Conservation (phyloP, 1,140 invertebrate species). For the Archivesica marissinica region DNA sequence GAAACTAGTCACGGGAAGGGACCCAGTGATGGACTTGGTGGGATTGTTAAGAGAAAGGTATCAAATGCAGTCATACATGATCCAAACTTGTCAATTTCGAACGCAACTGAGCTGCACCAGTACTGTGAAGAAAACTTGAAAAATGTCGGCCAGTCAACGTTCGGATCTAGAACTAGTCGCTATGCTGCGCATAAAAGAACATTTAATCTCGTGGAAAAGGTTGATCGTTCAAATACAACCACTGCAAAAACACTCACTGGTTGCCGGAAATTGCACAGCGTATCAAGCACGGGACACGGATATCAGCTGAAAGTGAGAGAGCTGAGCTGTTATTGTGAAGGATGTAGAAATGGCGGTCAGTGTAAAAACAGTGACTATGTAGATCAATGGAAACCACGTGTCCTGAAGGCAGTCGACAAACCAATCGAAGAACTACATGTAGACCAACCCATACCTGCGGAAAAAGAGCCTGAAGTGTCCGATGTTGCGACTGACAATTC, state of each 20-base stretch:
- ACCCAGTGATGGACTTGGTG: constrained; percentile 3
- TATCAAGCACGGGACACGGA: not conserved
- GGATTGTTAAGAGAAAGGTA: constrained; percentile 8
- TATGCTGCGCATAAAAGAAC: not conserved
- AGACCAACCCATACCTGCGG: not conserved
- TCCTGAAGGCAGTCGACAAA: not conserved
- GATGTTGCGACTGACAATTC: not conserved
- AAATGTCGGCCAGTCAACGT: not conserved
- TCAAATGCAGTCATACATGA: not conserved
- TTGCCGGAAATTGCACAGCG: not conserved
- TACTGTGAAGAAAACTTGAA: not conserved
- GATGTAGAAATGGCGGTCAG: not conserved
- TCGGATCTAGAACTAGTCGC: not conserved
- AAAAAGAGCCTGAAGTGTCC: not conserved
- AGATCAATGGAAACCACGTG: not conserved
- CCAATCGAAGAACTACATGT: not conserved
- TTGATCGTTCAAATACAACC: not conserved
- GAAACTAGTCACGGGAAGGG: constrained; percentile 27
- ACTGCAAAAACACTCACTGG: not conserved
- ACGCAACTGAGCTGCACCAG: not conserved
- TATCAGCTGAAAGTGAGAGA: not conserved
- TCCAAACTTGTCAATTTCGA: not conserved
- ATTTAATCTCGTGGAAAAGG: not conserved
- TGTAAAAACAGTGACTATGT: not conserved
- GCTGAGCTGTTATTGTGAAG: not conserved